A percentile compares a stretch with the other conserved stretches of the same genome.
phyloP scores from a whole-genome alignment of 2,113 vertebrate genomes.

The Oenanthe oenanthe region DNA sequence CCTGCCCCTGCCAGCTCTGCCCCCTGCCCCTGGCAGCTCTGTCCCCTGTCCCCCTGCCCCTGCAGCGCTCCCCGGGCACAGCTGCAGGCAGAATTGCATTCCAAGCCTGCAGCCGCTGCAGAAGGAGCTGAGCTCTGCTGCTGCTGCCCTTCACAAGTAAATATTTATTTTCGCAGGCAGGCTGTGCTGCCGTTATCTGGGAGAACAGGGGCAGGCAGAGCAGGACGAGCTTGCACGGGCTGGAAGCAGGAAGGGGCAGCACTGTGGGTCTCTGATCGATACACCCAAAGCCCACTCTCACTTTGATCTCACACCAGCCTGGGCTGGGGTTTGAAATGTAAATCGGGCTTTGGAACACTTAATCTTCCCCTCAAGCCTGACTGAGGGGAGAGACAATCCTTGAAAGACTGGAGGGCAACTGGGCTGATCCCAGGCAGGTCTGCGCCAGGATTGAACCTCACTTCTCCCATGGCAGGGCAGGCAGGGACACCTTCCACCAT shows the following conservation, averaged over 20 bases:
- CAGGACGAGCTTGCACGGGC: not conserved
- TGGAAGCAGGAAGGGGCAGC: not conserved
- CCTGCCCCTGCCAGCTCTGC: no score
- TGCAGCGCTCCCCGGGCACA: not conserved
- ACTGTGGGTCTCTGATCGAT: conserved; percentile 8
- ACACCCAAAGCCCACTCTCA: conserved; percentile 8
- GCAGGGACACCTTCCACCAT: not conserved
- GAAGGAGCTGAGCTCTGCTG: not conserved
- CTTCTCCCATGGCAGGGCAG: fast-evolving
- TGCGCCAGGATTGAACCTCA: not conserved
- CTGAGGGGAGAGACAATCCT: not conserved
- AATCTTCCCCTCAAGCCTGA: conserved; percentile 42
- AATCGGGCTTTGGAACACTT: conserved; percentile 45
- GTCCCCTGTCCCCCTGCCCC: not conserved
- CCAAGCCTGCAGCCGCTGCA: not conserved
- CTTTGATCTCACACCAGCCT: conserved; percentile 47
- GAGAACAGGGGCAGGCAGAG: not conserved
- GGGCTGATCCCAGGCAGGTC: not conserved
- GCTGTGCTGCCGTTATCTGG: not conserved
- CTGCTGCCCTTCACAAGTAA: not conserved
- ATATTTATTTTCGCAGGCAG: not conserved
- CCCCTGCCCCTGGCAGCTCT: no score
- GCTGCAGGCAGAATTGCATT: not conserved
- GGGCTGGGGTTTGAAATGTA: conserved; percentile 62
- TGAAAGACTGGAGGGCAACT: not conserved